Evolutionary conservation across 2,797 vertebrate species (phyloP), one percentile per base, ranked within the genome.

Genomic region (Epinephelus coioides): DNA sequence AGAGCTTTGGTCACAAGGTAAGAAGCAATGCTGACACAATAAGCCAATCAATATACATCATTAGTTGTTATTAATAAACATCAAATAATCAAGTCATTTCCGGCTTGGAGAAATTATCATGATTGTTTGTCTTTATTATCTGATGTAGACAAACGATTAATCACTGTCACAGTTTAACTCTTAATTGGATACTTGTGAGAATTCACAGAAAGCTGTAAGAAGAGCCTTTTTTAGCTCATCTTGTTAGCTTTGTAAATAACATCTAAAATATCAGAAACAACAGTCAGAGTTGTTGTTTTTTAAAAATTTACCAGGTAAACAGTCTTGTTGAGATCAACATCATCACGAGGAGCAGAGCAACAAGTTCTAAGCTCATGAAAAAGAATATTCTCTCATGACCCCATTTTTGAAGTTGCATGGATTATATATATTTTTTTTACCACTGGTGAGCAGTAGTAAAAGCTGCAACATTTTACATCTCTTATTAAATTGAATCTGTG

Each of bases 1-100:
- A 96, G 98, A 91, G 97, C 98, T 3, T 9, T 99, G 81, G 77
- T 91, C 13, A 82, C 86, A 61, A 96, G 97, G 97, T 97, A 74
- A 94, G 92, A 5, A n/a, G 14, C 5, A 2, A 27, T 1, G 14
- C 30, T 38, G 17, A 30, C 56, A 65, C 15, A 61, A 3, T 12
- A 18, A 47, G 43, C 0, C 6, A 12, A 11, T 30, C 25, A 1
- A 23, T 12, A 14, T 19, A 49, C 23, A 6, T 34, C 34, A 34
- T 34, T 34, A 34, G 7, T 34, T 34, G 7, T 34, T 34, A 34
- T 34, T 34, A 34, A 34, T 34, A 34, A 7, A 34, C 34, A 34
- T 34, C 34, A 34, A 8, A 34, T 34, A 34, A 8, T 34, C 34
- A 30, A 30, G 5, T 30, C 27, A 30, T 30, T 30, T 30, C 27